Evolutionary conservation across 2,113 vertebrate genomes (phyloP), one percentile per base, ranked within the genome.

Genomic region (Xenus cinereus): DNA sequence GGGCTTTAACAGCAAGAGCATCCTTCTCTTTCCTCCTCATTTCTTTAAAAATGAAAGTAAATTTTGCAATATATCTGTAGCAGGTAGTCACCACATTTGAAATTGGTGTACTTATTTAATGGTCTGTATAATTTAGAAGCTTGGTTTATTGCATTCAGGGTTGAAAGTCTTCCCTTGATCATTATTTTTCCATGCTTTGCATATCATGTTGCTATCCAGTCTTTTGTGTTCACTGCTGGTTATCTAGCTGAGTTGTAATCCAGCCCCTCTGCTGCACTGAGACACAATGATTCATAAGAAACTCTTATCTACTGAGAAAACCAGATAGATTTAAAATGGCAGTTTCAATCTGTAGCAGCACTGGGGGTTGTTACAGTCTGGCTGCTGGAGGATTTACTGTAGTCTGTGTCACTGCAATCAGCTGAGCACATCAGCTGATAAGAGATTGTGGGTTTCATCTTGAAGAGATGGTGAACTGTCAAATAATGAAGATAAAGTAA

Each of bases 371-470:
- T 94, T 85, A 88, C 67, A 59, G 41, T 57, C 75, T 51, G 54
- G 54, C 85, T 79, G 41, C 87, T 76, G 75, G 62, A 90, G 82
- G 91, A 88, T 95, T 94, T 93, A 91, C 84, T 79, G 87, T 73
- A 73, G 59, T 87, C 32, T 85, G 45, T 90, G 84, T 89, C 67
- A 77, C 26, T 63, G 87, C 72, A 77, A 77, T 95, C 92, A 93
- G 71, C 67, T 73, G 62, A 91, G 81, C 57, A 27, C 15, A 43
- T 85, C 74, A 77, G 35, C 63, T 80, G 92, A 39, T 91, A 92
- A n/a, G 71, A 75, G 68, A 91, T 54, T 33, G 54, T 66, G 39
- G 51, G 66, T 33, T 94, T 95, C 82, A 43, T 88, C 59, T 50
- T 69, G 57, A 76, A 86, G 67, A 91, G 63, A 41, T 51, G 50